Percentiles rank a stretch among this genome's conserved stretches.
phyloP scores from a whole-genome alignment of 1,140 invertebrate species.

The Cydia splendana region DNA sequence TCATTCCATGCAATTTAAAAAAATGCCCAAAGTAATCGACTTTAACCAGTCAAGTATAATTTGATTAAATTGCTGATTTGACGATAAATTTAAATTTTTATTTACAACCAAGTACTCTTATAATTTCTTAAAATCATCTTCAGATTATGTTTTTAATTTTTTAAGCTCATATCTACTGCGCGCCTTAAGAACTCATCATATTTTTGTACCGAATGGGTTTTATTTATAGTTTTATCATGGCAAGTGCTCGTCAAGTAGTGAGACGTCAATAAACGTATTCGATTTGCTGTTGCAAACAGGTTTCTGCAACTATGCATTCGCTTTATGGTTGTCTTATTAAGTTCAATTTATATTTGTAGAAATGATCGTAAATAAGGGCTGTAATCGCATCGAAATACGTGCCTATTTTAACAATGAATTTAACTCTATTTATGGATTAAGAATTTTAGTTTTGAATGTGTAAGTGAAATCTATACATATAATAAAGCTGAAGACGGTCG shows the following conservation, averaged over 20 bases:
- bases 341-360: conserved; percentile 15
- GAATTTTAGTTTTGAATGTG: no score
- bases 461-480: no score
- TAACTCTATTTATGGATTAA: no score
- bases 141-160: not conserved
- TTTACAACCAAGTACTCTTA: not conserved
- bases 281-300: conserved; percentile 12
- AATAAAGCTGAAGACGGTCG: no score
- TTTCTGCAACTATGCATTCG: conserved; percentile 19
- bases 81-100: not conserved
- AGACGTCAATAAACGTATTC: conserved; percentile 12
- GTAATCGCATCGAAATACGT: not conserved
- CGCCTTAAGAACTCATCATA: not conserved
- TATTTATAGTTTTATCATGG: conserved; percentile 18
- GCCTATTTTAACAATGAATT: no score
- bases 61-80: no score
- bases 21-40: no score
- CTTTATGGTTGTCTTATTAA: conserved; percentile 15
- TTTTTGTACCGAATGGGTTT: not conserved
- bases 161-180: not conserved
- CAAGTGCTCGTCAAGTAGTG: conserved; percentile 13
- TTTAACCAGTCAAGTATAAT: no score
- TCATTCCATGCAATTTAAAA: no score
- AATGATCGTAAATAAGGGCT: not conserved
- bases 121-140: not conserved